phyloP scores from a whole-genome alignment of 2,888 invertebrate species.

The Sarcophaga rosellei region DNA sequence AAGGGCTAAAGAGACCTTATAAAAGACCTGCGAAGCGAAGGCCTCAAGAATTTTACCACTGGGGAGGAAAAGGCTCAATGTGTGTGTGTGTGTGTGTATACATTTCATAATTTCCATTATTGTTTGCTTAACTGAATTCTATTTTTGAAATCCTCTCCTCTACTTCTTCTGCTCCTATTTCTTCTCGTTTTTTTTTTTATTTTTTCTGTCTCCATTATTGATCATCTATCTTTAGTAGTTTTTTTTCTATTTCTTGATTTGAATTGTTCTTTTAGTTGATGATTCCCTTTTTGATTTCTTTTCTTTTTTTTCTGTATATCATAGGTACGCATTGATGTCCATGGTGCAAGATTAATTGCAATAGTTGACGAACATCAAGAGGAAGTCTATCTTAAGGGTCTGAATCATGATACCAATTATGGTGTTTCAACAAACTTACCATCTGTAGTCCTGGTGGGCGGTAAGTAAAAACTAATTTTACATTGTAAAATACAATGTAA shows the following conservation, averaged over 20 bases:
- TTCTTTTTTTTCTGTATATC: constrained; percentile 28
- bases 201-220: constrained; percentile 34
- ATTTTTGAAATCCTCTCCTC: background rate
- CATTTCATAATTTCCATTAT: constrained; percentile 53
- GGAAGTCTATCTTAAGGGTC: constrained; percentile 91
- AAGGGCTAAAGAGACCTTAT: no score
- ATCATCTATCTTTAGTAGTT: background rate
- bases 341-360: constrained; percentile 91
- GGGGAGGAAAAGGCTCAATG: background rate
- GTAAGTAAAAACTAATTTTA: constrained; percentile 81
- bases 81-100: background rate
- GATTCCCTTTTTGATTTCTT: constrained; percentile 12
- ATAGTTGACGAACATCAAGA: constrained; percentile 91
- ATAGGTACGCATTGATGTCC: constrained; percentile 91
- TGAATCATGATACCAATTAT: constrained; percentile 92
- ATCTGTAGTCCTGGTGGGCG: constrained; percentile 94
- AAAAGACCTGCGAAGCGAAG: no score
- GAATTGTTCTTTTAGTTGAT: background rate
- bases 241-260: constrained; percentile 2
- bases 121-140: constrained; percentile 41
- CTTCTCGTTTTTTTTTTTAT: background rate
- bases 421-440: constrained; percentile 93
- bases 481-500: background rate
- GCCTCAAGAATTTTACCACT: no score
- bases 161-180: background rate